These are phyloP conservation scores for Gavia stellata DNA, from an alignment of 2,113 vertebrate genomes.

Conservation along the genomic window DNA sequence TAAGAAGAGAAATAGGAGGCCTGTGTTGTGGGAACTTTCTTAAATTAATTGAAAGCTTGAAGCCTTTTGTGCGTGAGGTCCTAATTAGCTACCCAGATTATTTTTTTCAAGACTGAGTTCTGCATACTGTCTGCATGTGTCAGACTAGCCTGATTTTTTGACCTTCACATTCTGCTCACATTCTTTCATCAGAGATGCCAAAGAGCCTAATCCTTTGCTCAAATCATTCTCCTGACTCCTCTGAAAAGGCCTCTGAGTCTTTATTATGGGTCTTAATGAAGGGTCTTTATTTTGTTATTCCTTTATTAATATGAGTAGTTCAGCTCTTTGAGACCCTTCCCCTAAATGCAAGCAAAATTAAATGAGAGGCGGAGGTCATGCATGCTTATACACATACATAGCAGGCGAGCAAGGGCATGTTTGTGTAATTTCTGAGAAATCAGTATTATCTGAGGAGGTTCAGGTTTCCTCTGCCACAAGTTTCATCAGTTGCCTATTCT, in stretches of 20 bases:
- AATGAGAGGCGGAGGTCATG: fast-evolving
- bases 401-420: background rate
- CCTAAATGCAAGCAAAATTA: background rate
- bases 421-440: background rate
- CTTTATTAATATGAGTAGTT: background rate
- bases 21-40: background rate
- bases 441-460: background rate
- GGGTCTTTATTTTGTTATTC: background rate
- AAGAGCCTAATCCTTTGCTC: background rate
- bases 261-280: background rate
- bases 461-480: background rate
- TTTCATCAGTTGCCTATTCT: background rate
- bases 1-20: background rate
- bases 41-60: background rate
- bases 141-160: background rate
- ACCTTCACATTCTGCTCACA: background rate
- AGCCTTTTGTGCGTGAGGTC: background rate
- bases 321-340: background rate
- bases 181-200: background rate
- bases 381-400: fast-evolving
- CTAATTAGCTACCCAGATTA: background rate
- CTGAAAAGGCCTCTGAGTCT: background rate
- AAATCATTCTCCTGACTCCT: background rate
- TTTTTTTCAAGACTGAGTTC: background rate
- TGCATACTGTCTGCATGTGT: background rate